phyloP scores from a whole-genome alignment of 1,140 invertebrate species.

The Drosophila ohnishii region DNA sequence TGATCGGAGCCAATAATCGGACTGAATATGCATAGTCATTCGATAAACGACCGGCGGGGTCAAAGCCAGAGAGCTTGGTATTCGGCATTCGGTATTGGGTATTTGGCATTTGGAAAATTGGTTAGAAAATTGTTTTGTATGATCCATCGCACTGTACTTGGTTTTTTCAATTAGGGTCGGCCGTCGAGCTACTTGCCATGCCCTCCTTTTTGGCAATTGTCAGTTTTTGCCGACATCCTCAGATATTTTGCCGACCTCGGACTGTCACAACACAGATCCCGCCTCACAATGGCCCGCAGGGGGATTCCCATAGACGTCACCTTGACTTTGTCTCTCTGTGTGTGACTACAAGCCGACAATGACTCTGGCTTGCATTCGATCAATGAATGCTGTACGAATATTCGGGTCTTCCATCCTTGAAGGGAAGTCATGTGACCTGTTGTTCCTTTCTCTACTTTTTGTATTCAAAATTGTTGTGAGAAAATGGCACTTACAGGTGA shows the following conservation, averaged over 20 bases:
- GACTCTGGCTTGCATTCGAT: conserved; percentile 22
- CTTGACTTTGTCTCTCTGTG: conserved; percentile 29
- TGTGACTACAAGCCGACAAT: conserved; percentile 24
- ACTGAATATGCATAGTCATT: conserved; percentile 82
- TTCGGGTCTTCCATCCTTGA: conserved; percentile 43
- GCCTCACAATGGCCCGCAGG: conserved; percentile 48
- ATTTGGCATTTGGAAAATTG: conserved; percentile 37
- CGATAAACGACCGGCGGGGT: conserved; percentile 78
- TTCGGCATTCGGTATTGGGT: conserved; percentile 6
- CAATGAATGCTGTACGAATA: conserved; percentile 47
- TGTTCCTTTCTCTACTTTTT: not conserved
- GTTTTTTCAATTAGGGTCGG: conserved; percentile 31
- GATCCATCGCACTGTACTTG: conserved; percentile 20
- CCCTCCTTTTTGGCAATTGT: conserved; percentile 56
- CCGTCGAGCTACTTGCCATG: not conserved
- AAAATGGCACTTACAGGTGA: conserved; percentile 23
- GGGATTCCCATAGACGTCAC: conserved; percentile 44
- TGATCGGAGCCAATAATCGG: conserved; percentile 71
- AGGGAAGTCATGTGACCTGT: conserved; percentile 10
- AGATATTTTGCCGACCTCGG: conserved; percentile 48
- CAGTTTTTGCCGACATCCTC: conserved; percentile 43
- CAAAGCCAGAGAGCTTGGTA: conserved; percentile 55
- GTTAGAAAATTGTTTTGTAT: conserved; percentile 69
- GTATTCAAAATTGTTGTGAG: not conserved
- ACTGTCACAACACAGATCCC: conserved; percentile 62